phyloP scores from a whole-genome alignment of 2,113 vertebrate genomes.

The Gnathonemus longibarbis region DNA sequence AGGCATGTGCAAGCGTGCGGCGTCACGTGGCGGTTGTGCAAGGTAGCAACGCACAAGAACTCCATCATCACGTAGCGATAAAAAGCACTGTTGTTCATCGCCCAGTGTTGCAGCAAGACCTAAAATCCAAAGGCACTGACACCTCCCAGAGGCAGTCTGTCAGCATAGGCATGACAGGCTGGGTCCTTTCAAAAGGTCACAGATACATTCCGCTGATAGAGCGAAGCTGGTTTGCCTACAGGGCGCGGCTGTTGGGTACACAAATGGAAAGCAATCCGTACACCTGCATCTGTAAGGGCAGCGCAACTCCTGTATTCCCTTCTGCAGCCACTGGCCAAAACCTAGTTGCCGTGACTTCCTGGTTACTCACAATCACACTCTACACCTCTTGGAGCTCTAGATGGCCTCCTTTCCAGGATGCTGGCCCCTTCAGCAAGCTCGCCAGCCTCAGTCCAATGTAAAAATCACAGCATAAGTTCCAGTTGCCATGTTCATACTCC shows the following conservation, averaged over 20 bases:
- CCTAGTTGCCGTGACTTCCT: constrained; percentile 11
- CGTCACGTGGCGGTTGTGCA: not conserved
- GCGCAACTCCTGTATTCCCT: not conserved
- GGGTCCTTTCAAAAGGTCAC: constrained; percentile 1
- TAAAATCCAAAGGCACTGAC: not conserved
- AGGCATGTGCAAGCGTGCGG: not conserved
- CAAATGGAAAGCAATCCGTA: not conserved
- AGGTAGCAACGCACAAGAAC: not conserved
- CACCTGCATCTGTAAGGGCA: not conserved
- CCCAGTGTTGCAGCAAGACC: not conserved
- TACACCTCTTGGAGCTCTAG: constrained; percentile 1
- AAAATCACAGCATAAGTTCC: not conserved
- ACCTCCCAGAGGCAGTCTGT: not conserved
- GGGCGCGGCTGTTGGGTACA: not conserved
- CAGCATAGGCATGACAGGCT: not conserved
- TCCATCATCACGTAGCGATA: not conserved
- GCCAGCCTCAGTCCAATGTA: not conserved
- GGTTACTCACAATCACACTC: constrained; percentile 10
- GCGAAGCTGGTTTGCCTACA: not conserved
- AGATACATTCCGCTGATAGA: not conserved
- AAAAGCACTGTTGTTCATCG: not conserved
- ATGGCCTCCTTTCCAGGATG: not conserved
- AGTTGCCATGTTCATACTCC: not conserved
- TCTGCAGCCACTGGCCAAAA: not conserved
- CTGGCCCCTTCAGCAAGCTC: not conserved